Base-by-base conservation (phyloP, 2,888 invertebrate genomes). In the Iselma pallidipennis region DNA sequence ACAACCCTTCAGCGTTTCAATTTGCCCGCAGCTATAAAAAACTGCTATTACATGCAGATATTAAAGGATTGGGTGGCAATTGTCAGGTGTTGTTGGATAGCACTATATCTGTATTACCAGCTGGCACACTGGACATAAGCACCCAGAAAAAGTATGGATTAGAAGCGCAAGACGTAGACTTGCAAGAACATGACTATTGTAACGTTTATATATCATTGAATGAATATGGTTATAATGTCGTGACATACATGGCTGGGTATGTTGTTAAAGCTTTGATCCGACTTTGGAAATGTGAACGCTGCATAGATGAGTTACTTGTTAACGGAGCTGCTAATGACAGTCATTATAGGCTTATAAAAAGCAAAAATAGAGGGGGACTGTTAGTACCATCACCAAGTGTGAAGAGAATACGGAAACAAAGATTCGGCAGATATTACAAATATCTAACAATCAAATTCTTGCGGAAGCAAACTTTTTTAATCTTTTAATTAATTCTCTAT, bases 1-100 rank as follows among this genome's bases (percentile, higher is more conserved):
- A 71, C 49, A 71, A 69, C 63, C 63, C 67, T 7, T 61, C 59
- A 19, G 57, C 63, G 21, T 4, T 55, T 10, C 67, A 72, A 56
- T 74, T 74, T 55, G 50, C 25, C 21, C 50, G 54, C n/a, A 51
- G 59, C 1, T 69, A 66, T 42, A 73, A 69, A 52, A 66, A 64
- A 57, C 28, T 70, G 6, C 42, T 73, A 21, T 49, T 68, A 4
- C 67, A 68, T 56, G 48, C 58, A 3, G 55, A 59, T 29, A 31
- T 56, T 9, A 31, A 26, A 31, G 31, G 12, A 31, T 3, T 31
- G 31, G 12, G n/a, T 12, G 31, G 31, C 2, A 31, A 31, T 4
- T 31, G 31, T n/a, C 12, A 31, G n/a, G 31, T 31, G 12, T n/a
- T 31, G 12, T 12, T 31, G 31, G 31, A 31, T n/a, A 31, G 31